Percentiles rank a stretch among this genome's conserved stretches.
Conservation (phyloP, 1,140 invertebrate genomes). For the Trichonephila clavata region DNA sequence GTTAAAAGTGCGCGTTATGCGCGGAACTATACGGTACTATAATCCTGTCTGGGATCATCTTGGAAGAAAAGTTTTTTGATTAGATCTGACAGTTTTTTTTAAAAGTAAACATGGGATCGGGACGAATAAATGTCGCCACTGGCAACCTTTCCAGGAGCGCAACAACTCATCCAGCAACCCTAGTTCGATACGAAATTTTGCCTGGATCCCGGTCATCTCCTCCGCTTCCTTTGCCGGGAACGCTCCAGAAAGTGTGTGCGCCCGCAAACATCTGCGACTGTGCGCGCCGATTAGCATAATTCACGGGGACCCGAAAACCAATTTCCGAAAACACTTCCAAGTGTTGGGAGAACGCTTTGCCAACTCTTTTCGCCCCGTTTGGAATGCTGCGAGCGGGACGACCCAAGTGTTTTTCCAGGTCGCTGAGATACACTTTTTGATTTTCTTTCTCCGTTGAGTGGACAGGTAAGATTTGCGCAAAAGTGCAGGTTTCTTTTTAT, state of each 20-base stretch:
- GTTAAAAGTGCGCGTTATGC: too few relatives aligned
- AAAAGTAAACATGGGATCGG: neutral
- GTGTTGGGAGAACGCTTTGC: neutral
- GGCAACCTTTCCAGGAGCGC: conserved; percentile 30
- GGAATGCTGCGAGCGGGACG: neutral
- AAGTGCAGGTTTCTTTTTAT: neutral
- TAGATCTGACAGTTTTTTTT: too few relatives aligned
- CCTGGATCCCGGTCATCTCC: conserved; percentile 48
- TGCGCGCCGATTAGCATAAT: conserved; percentile 26
- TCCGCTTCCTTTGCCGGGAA: conserved; percentile 31
- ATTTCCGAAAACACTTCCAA: conserved; percentile 6
- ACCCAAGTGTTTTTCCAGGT: neutral
- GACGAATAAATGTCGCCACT: neutral
- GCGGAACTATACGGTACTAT: too few relatives aligned
- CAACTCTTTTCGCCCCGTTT: neutral
- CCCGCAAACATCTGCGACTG: conserved; percentile 36
- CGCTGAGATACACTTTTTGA: neutral
- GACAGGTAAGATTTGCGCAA: conserved; percentile 6
- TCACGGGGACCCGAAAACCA: conserved; percentile 27
- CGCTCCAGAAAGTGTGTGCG: conserved; percentile 28
- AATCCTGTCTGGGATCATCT: too few relatives aligned
- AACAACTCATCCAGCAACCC: neutral
- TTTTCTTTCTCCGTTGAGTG: neutral
- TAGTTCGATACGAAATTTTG: conserved; percentile 23
- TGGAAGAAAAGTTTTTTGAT: too few relatives aligned